Evolutionary conservation across 1,140 invertebrate species (phyloP), one percentile per base, ranked within the genome.

Genomic region (Anagrus nilaparvatae): DNA sequence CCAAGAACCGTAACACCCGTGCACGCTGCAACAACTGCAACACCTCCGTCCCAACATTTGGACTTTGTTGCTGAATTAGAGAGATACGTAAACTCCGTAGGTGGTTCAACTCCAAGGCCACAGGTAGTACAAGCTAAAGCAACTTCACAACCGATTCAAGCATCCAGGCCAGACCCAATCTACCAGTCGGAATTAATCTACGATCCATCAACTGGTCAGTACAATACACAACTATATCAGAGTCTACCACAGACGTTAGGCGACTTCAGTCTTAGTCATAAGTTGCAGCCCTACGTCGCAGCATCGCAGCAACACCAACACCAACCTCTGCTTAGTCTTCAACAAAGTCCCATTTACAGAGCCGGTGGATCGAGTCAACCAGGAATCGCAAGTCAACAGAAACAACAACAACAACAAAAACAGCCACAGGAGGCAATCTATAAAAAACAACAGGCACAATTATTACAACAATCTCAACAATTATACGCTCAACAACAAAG

Each of bases 161-260:
- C 69, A 2, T 18, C 39, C 13, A 18, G 30, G 5, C 39, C 53
- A 16, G 72, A 78, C 43, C 76, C 79, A 28, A 69, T 84, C 45
- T 86, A 86, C 60, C 78, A 79, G 34, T 82, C 83, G 14, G 81
- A 86, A 53, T 63, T 87, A 6, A 73, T 86, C 0, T 87, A 75
- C 62, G 82, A 87, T 63, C 83, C 82, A 27, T 56, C 72, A n/a
- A 79, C 76, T 47, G 83, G 83, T 43, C 78, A 82, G 55, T 87
- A 87, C 71, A 82, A 85, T 53, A 84, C 82, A 10, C 78, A 84
- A 45, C 66, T 85, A 19, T 85, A 79, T 67, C 84, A 87, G 62
- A 73, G 73, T 21, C 61, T 86, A 33, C 83, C 84, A 12, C 81
- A 84, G 58, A 77, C 75, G 17, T 71, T 76, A 43, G 81, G 81